Evolutionary conservation across 92 coral and sea anemone species (phyloP).

Genomic region (Meandrina meandrites): DNA sequence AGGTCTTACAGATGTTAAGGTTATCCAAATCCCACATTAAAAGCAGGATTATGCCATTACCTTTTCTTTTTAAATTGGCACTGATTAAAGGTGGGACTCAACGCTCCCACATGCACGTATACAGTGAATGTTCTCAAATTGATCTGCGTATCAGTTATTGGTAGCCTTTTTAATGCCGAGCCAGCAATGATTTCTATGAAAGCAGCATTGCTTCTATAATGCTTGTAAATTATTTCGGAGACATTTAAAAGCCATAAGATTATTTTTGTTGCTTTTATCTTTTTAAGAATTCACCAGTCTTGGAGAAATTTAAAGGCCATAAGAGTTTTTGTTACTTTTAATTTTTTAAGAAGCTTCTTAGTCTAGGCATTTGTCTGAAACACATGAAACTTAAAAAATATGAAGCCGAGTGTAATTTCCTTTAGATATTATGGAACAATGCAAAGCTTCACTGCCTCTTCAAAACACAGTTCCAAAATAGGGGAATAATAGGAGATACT

Average conservation of each 20-base stretch:
- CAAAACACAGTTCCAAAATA: background rate
- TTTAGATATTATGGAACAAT: background rate
- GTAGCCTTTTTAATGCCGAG: background rate
- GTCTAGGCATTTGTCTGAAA: background rate
- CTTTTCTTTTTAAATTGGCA: too few species aligned
- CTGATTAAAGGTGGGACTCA: background rate
- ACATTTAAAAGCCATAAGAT: background rate
- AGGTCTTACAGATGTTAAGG: background rate
- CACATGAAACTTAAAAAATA: background rate
- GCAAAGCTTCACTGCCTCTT: background rate
- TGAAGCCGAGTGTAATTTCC: background rate
- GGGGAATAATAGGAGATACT: background rate
- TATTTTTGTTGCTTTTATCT: background rate
- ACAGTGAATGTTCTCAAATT: too few species aligned
- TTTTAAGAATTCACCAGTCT: background rate
- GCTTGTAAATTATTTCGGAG: background rate
- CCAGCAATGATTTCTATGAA: background rate
- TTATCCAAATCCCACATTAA: background rate
- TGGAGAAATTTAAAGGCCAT: background rate
- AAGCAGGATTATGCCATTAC: background rate
- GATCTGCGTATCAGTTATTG: background rate
- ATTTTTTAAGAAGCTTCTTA: background rate
- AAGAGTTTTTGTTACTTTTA: background rate
- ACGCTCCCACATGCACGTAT: background rate
- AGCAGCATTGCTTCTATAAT: background rate